Conservation (phyloP, 2,113 vertebrate species). For the Sphaerodactylus townsendi region DNA sequence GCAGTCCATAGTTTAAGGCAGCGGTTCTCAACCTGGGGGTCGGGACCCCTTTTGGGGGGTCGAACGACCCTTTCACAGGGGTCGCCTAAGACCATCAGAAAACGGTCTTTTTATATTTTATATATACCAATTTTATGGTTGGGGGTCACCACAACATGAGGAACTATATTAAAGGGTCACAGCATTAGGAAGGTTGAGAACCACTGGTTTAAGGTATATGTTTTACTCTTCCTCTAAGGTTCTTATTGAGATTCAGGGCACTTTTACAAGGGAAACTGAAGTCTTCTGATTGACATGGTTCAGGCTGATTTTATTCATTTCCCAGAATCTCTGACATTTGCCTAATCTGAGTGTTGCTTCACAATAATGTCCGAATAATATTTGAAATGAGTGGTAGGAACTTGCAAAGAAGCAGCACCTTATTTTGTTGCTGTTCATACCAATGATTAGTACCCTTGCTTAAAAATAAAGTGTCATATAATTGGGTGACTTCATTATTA, state of each 20-base stretch:
- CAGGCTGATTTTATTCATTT: neutral
- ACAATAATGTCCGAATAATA: neutral
- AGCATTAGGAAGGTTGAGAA: no score
- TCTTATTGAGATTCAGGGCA: neutral
- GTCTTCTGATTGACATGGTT: neutral
- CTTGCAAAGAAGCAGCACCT: neutral
- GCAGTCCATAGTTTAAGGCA: neutral
- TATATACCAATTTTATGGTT: no score
- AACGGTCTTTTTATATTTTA: no score
- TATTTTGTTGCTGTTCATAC: neutral
- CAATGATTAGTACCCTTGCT: neutral
- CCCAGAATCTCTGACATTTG: neutral
- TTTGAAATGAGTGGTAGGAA: neutral
- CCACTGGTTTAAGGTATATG: no score
- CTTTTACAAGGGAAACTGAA: neutral
- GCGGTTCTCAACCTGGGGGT: no score
- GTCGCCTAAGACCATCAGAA: no score
- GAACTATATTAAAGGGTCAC: no score
- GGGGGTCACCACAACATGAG: no score
- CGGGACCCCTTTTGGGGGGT: no score
- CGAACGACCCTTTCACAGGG: no score
- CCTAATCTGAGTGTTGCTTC: neutral
- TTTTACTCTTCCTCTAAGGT: neutral
- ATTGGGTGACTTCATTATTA: neutral
- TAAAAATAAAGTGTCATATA: neutral